Percentiles rank a stretch among this genome's conserved stretches.
phyloP scores from a whole-genome alignment of 2,888 invertebrate species.

The Metellina segmentata region DNA sequence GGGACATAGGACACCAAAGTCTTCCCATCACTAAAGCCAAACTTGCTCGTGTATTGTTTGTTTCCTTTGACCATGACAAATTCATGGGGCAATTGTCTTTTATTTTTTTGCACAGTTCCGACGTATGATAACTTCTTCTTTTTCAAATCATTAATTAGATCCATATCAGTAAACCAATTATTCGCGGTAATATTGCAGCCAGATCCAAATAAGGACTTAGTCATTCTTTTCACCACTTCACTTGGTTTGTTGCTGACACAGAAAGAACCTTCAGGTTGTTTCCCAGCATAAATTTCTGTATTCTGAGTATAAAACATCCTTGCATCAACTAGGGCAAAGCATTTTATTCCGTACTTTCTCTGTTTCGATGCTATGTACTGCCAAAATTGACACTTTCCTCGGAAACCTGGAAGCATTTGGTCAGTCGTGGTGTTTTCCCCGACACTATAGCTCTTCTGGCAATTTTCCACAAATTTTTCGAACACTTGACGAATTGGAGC shows the following conservation, averaged over 20 bases:
- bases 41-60: not conserved
- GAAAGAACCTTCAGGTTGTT: not conserved
- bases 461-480: not conserved
- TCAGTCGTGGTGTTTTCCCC: not conserved
- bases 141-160: not conserved
- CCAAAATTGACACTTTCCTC: not conserved
- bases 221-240: not conserved
- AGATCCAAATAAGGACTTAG: not conserved
- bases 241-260: not conserved
- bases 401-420: not conserved
- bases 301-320: not conserved
- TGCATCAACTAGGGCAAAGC: not conserved
- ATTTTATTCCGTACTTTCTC: not conserved
- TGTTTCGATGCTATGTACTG: not conserved
- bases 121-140: not conserved
- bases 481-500: not conserved
- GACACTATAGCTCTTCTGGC: not conserved
- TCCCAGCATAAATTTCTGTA: not conserved
- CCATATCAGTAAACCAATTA: not conserved
- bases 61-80: not conserved
- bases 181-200: not conserved
- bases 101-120: not conserved
- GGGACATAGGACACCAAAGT: not conserved
- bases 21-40: not conserved
- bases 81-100: not conserved